phyloP scores from a whole-genome alignment of 2,113 vertebrate genomes.

The Peromyscus californicus region DNA sequence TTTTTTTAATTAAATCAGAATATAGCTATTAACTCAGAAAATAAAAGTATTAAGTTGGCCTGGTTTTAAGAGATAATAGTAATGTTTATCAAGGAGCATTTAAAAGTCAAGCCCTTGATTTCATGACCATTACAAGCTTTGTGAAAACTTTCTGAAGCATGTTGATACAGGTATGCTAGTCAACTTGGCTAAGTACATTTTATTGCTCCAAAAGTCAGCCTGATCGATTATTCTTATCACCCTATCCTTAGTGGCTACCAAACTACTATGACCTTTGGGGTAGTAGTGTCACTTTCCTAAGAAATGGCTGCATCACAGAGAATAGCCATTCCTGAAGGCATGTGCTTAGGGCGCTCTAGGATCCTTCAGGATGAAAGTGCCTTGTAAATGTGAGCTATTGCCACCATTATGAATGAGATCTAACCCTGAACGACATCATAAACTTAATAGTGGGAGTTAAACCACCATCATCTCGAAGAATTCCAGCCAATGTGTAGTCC shows the following conservation, averaged over 20 bases:
- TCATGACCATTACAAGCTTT: not conserved
- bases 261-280: not conserved
- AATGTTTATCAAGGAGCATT: not conserved
- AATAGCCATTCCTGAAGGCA: constrained; percentile 22
- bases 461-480: constrained; percentile 61
- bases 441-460: constrained; percentile 77
- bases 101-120: constrained; percentile 31
- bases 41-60: constrained; percentile 37
- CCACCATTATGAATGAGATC: constrained; percentile 68
- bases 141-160: constrained; percentile 37
- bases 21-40: constrained; percentile 44
- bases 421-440: constrained; percentile 70
- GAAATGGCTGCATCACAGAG: constrained; percentile 27
- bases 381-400: constrained; percentile 79
- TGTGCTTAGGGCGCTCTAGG: constrained; percentile 8
- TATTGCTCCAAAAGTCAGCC: constrained; percentile 40
- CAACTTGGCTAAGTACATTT: not conserved
- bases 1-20: constrained; percentile 48
- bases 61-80: constrained; percentile 1
- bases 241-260: not conserved
- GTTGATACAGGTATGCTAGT: not conserved
- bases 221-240: not conserved
- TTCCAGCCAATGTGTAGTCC: constrained; percentile 21
- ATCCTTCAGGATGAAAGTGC: constrained; percentile 64
- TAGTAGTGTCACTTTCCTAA: not conserved